Evolutionary conservation across 2,888 invertebrate genomes (phyloP).

Genomic region (Aphrophora alni): DNA sequence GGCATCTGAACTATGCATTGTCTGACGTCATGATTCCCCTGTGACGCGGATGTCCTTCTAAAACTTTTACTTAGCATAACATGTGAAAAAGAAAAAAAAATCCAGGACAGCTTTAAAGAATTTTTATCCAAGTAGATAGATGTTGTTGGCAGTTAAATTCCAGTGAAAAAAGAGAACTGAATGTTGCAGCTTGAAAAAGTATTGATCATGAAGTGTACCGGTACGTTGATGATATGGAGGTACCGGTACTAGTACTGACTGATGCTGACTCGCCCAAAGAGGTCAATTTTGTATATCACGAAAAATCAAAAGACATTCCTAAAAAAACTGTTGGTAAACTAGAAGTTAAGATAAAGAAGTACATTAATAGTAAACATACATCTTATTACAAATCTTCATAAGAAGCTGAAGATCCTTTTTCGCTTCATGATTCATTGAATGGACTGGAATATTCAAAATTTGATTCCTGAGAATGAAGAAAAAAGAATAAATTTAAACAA

Average conservation of each 20-base stretch:
- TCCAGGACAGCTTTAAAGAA: neutral
- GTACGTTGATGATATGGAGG: neutral
- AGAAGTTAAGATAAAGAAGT: neutral
- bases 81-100: neutral
- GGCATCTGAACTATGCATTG: no score
- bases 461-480: neutral
- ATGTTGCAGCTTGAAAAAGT: conserved; percentile 11
- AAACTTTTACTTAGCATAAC: neutral
- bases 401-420: no score
- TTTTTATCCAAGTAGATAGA: neutral
- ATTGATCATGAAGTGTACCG: neutral
- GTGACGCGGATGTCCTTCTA: neutral
- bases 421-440: no score
- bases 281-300: neutral
- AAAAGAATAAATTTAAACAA: neutral
- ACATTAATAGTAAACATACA: neutral
- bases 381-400: neutral
- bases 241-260: neutral
- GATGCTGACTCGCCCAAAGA: neutral
- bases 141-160: neutral
- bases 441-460: no score
- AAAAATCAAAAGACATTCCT: neutral
- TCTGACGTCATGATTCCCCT: no score
- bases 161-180: neutral
- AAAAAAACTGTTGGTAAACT: neutral